phyloP scores from a whole-genome alignment of 2,113 vertebrate species.

The Herpailurus yagouaroundi region DNA sequence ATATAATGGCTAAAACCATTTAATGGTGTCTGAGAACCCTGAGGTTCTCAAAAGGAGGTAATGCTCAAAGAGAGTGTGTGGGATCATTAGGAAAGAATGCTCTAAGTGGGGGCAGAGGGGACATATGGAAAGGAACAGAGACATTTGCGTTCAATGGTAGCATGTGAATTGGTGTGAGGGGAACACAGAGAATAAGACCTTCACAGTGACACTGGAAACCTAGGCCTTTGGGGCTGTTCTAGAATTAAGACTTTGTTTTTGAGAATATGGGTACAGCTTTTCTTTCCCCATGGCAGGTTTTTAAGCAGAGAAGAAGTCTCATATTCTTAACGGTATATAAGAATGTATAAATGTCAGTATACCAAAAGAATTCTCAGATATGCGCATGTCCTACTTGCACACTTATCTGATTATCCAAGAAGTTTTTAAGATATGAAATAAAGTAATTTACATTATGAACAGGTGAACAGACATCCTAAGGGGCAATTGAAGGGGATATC shows the following conservation, averaged over 20 bases:
- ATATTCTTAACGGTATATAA: neutral
- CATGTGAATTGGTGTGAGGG: neutral
- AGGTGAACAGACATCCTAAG: neutral
- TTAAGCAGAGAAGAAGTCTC: neutral
- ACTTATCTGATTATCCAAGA: neutral
- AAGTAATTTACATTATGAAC: neutral
- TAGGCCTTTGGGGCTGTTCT: neutral
- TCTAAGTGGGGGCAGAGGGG: neutral
- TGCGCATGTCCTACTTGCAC: neutral
- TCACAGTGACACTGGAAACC: neutral
- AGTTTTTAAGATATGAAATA: slow-evolving; percentile 1
- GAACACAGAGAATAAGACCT: neutral
- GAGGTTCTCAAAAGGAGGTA: neutral
- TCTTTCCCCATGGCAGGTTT: neutral
- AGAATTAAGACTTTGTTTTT: neutral
- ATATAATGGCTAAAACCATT: neutral
- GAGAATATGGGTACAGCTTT: neutral
- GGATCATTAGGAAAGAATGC: neutral
- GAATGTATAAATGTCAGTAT: neutral
- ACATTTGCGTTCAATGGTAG: neutral
- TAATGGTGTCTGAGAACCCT: neutral
- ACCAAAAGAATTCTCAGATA: neutral
- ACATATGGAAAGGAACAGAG: neutral
- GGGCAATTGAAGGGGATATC: neutral
- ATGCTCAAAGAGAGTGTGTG: neutral